phyloP scores from a whole-genome alignment of 2,113 vertebrate genomes.

The Proterorhinus semilunaris region DNA sequence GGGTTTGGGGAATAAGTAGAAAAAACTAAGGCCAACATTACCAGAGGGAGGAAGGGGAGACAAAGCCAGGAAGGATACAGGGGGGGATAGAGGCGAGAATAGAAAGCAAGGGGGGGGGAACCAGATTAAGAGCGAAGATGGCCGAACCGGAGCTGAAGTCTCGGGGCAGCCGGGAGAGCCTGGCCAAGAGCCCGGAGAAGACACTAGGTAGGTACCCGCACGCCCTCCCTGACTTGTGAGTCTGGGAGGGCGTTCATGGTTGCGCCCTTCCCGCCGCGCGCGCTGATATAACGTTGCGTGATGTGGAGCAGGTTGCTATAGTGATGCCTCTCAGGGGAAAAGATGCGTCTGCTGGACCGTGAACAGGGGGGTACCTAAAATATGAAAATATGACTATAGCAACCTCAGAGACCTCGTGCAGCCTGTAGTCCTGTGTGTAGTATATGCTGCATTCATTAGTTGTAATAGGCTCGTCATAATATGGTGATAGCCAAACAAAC shows the following conservation, averaged over 20 bases:
- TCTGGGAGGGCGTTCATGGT: too few relatives aligned
- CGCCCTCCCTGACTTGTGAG: slow-evolving; percentile 28
- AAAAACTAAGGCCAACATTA: slow-evolving; percentile 20
- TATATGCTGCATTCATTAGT: too few relatives aligned
- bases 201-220: slow-evolving; percentile 66
- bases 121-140: slow-evolving; percentile 54
- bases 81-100: slow-evolving; percentile 22
- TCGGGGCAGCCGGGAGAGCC: slow-evolving; percentile 69
- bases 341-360: background rate
- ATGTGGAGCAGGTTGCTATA: slow-evolving; percentile 14
- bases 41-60: slow-evolving; percentile 39
- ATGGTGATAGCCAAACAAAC: too few relatives aligned
- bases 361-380: background rate
- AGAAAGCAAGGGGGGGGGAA: slow-evolving; percentile 31
- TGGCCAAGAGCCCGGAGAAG: slow-evolving; percentile 71
- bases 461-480: too few relatives aligned
- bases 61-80: slow-evolving; percentile 36
- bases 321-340: background rate
- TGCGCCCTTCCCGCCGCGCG: slow-evolving; percentile 41
- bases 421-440: too few relatives aligned
- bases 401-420: too few relatives aligned
- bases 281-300: slow-evolving; percentile 57
- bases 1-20: background rate
- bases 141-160: slow-evolving; percentile 74
- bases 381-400: background rate